Evolutionary conservation across 2,888 invertebrate genomes (phyloP), one percentile per base, ranked within the genome.

Genomic region (Celastrina argiolus): DNA sequence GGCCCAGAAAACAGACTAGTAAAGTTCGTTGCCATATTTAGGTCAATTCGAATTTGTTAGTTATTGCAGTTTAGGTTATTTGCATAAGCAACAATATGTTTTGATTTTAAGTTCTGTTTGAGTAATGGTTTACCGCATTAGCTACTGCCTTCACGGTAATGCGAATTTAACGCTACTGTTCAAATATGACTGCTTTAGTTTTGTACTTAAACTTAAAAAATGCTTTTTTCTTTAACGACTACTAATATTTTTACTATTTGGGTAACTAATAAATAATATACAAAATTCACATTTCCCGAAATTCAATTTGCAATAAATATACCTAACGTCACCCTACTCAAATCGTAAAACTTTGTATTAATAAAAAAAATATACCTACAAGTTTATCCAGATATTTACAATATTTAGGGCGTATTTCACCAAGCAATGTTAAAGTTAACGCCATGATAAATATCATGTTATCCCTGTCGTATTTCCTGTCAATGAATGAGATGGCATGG

Each of bases 11-110:
- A 76, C 71, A 71, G 75, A 75, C 77, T 67, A 74, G 74, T 73
- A 75, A 78, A 80, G 76, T 82, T 78, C 78, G 78, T 80, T 73
- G 77, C 74, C 71, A 79, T 81, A 84, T 85, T 83, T 81, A 76
- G 81, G 81, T 81, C 80, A 82, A 78, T 79, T 78, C 76, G 56
- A 74, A 67, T 70, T 78, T 75, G 73, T 75, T 76, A 70, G 71
- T 77, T 72, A 73, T 73, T 75, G 71, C 78, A 74, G 74, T 76
- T 80, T 77, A 78, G 78, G 72, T 69, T 67, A 68, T 69, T 65
- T 69, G 65, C 68, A 66, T 59, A 65, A 68, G 31, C 56, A 8
- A 56, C 31, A 39, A 22, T 63, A 59, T 22, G 41, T 67, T 58
- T 45, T 64, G 58, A 64, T 64, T 67, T 42, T 56, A 39, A 65